Conservation (phyloP, 2,797 vertebrate species). For the Delichon dasypus region DNA sequence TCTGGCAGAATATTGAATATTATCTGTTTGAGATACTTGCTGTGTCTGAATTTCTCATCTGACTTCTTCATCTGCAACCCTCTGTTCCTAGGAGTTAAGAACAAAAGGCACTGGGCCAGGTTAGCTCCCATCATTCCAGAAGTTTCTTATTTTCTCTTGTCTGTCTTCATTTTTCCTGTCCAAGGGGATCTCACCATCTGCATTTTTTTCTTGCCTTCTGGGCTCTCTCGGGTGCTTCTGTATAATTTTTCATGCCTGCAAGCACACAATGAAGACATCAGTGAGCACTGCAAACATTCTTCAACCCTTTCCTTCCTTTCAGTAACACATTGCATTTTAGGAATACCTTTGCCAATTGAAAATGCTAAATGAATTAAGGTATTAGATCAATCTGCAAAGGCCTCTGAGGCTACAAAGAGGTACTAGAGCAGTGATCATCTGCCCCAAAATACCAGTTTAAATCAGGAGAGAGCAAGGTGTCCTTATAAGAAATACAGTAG, state of each 20-base stretch:
- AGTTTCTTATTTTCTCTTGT: neutral
- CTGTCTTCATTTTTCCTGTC: neutral
- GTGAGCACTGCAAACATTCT: neutral
- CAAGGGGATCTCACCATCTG: neutral
- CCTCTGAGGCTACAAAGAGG: neutral
- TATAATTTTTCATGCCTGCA: neutral
- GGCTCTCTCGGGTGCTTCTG: neutral
- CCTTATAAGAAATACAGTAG: neutral
- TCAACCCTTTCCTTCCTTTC: neutral
- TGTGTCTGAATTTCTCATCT: neutral
- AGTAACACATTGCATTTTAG: neutral
- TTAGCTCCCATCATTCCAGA: neutral
- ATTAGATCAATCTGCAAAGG: neutral
- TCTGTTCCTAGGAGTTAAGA: neutral
- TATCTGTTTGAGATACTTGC: neutral
- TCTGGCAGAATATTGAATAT: neutral
- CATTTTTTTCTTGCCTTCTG: neutral
- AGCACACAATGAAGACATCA: neutral
- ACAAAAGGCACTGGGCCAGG: neutral
- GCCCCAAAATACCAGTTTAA: neutral
- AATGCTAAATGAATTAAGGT: neutral
- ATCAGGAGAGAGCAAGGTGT: neutral
- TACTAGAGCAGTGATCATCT: neutral
- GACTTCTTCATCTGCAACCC: neutral
- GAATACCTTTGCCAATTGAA: neutral